phyloP scores from a whole-genome alignment of 2,888 invertebrate genomes.

The Deroplatys truncata region DNA sequence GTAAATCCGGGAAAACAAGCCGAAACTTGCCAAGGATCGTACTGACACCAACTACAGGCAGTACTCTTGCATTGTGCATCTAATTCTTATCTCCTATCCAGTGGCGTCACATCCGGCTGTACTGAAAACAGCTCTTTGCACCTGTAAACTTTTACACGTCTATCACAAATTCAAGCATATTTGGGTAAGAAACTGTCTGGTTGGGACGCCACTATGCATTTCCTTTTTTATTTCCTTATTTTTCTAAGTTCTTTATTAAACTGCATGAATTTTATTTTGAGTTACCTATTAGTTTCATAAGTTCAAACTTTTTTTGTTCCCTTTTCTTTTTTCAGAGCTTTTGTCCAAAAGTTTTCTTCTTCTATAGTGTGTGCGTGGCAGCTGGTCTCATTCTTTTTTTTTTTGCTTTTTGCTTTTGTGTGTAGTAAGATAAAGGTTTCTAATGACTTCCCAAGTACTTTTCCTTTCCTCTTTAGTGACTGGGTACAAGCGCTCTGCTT shows the following conservation, averaged over 20 bases:
- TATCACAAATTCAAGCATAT: not conserved
- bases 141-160: not conserved
- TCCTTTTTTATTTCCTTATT: not conserved
- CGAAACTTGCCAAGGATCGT: constrained; percentile 31
- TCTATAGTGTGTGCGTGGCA: not conserved
- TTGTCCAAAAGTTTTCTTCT: not conserved
- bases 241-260: not conserved
- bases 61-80: constrained; percentile 33
- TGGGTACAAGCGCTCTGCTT: not conserved
- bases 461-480: not conserved
- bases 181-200: not conserved
- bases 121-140: not conserved
- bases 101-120: constrained; percentile 14
- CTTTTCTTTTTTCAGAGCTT: not conserved
- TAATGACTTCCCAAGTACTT: not conserved
- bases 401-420: constrained; percentile 17
- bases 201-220: constrained; percentile 16
- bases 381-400: not conserved
- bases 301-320: not conserved
- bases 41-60: constrained; percentile 22
- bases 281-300: not conserved
- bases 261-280: not conserved
- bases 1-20: constrained; percentile 31
- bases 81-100: constrained; percentile 21
- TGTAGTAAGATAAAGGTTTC: not conserved